A percentile compares a stretch with the other conserved stretches of the same genome.
These are phyloP conservation scores for Scomber colias DNA, from an alignment of 2,113 vertebrate species.

Conservation along the genomic window DNA sequence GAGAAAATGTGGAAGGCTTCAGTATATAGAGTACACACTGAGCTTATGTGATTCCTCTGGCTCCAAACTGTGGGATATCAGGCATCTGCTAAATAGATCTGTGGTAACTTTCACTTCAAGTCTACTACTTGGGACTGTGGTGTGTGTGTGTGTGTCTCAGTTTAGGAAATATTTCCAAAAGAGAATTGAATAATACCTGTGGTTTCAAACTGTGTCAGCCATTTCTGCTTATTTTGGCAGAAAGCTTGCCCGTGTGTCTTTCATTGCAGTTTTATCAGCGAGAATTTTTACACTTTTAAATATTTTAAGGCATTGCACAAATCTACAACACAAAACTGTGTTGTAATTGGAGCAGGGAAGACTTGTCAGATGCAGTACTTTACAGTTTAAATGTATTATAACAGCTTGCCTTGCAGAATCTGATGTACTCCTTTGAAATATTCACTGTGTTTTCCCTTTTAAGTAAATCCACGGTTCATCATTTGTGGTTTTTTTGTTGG, in stretches of 20 bases:
- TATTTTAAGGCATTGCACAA: not conserved
- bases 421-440: slow-evolving; percentile 6
- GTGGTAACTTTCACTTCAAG: slow-evolving; percentile 31
- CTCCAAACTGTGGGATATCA: slow-evolving; percentile 41
- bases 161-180: slow-evolving; percentile 33
- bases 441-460: slow-evolving; percentile 19
- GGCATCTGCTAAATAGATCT: slow-evolving; percentile 62
- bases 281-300: slow-evolving; percentile 2
- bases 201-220: slow-evolving; percentile 43
- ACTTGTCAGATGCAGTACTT: not conserved
- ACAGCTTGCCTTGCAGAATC: slow-evolving; percentile 16
- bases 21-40: slow-evolving; percentile 2
- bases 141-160: not conserved
- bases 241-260: slow-evolving; percentile 5
- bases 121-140: slow-evolving; percentile 15
- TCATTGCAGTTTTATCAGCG: slow-evolving; percentile 10
- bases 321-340: not conserved
- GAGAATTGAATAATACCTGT: slow-evolving; percentile 45
- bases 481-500: slow-evolving; percentile 38
- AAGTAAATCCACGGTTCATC: slow-evolving; percentile 30
- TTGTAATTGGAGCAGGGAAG: not conserved
- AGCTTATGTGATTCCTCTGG: slow-evolving; percentile 38
- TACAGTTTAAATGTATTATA: not conserved
- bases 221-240: slow-evolving; percentile 6
- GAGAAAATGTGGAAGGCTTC: not conserved